These are phyloP conservation scores for Heteropelma amictum DNA, from an alignment of 2,888 invertebrate genomes.

Conservation along the genomic window DNA sequence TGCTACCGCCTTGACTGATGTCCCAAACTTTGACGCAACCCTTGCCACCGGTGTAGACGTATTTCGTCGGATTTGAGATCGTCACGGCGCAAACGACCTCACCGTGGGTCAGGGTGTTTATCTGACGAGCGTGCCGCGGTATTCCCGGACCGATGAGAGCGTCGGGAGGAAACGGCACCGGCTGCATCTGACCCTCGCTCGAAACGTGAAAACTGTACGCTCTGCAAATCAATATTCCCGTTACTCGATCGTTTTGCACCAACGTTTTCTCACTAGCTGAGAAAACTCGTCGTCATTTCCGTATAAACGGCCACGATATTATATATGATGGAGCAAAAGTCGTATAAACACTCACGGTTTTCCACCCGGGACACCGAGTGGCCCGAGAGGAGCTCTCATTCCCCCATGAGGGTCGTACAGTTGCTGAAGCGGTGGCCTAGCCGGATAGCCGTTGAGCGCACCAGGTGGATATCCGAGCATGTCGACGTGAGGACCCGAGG, in stretches of 20 bases:
- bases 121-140: conserved; percentile 94
- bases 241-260: not conserved
- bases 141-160: conserved; percentile 95
- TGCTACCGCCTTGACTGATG: conserved; percentile 91
- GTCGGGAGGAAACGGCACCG: conserved; percentile 96
- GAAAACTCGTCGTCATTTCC: too few relatives aligned
- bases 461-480: conserved; percentile 80
- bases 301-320: not conserved
- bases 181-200: conserved; percentile 92
- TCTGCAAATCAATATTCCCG: too few relatives aligned
- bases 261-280: not conserved
- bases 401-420: conserved; percentile 84
- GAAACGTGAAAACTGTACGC: conserved; percentile 97
- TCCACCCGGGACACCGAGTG: conserved; percentile 86
- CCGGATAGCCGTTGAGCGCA: conserved; percentile 83
- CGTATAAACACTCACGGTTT: conserved; percentile 86
- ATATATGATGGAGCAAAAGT: not conserved
- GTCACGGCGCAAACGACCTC: conserved; percentile 99
- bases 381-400: conserved; percentile 83
- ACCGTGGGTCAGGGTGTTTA: conserved; percentile 95
- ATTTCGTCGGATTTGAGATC: conserved; percentile 95
- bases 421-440: conserved; percentile 82
- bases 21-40: conserved; percentile 99
- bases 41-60: conserved; percentile 97
- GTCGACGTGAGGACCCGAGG: conserved; percentile 76